Conservation (phyloP, 2,797 vertebrate genomes). For the Pachyuromys duprasi region DNA sequence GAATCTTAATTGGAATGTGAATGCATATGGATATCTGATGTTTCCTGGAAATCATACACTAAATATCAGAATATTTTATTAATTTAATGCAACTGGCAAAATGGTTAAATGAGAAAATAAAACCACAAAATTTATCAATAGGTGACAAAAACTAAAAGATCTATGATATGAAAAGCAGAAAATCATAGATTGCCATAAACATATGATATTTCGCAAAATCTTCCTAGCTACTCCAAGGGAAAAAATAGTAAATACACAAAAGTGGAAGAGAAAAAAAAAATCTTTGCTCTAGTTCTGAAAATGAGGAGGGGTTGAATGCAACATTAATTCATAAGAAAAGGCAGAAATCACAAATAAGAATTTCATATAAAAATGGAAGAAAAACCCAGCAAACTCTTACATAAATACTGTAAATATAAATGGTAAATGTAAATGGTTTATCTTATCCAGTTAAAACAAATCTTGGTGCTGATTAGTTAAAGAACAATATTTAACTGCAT, state of each 20-base stretch:
- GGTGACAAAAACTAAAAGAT: neutral
- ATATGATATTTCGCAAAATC: neutral
- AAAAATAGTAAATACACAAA: neutral
- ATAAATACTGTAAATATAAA: neutral
- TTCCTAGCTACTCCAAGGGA: neutral
- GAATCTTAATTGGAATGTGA: neutral
- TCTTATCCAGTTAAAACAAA: neutral
- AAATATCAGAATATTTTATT: neutral
- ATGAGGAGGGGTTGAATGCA: neutral
- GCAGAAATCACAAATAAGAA: too few species aligned
- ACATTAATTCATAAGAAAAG: neutral
- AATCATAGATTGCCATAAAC: neutral
- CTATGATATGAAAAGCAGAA: neutral
- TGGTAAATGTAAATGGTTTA: neutral
- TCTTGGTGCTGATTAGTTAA: neutral
- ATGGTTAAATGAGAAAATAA: neutral
- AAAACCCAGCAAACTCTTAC: neutral
- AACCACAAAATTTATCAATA: neutral
- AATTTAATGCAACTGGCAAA: neutral
- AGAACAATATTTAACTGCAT: neutral
- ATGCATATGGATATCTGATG: neutral
- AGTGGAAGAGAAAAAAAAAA: neutral
- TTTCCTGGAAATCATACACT: neutral
- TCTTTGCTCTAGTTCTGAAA: neutral
- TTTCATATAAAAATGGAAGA: neutral